Evolutionary conservation across 2,797 vertebrate genomes (phyloP).

Genomic region (Pithecia hirsuta): DNA sequence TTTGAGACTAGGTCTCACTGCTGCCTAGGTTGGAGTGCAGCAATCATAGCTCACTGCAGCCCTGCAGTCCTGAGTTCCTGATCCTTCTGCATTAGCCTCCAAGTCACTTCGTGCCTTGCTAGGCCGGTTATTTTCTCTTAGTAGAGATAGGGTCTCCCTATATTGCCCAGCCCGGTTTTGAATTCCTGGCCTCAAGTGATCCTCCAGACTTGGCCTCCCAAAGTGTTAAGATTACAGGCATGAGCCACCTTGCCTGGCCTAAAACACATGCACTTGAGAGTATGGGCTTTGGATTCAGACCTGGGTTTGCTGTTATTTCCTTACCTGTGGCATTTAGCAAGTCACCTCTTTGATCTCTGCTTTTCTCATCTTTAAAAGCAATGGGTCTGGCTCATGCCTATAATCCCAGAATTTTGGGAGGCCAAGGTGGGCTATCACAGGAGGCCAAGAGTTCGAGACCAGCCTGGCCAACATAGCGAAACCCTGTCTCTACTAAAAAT

Average conservation of each 20-base stretch:
- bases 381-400: not conserved
- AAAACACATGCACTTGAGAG: not conserved
- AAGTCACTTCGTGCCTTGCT: not conserved
- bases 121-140: not conserved
- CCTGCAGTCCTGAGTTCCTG: not conserved
- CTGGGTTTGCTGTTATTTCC: not conserved
- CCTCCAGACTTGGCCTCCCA: not conserved
- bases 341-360: not conserved
- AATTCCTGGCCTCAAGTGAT: not conserved
- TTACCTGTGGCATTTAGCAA: not conserved
- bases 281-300: not conserved
- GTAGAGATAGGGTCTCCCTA: not conserved
- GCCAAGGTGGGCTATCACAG: not conserved
- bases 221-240: not conserved
- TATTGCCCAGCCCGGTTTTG: not conserved
- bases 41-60: not conserved
- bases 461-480: not conserved
- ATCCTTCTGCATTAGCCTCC: not conserved
- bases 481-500: not conserved
- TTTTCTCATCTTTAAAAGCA: not conserved
- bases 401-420: not conserved
- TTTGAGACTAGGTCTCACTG: not conserved
- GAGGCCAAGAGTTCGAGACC: not conserved
- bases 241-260: not conserved
- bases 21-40: not conserved